These are phyloP conservation scores for Albula goreensis DNA, from an alignment of 2,113 vertebrate genomes.

Conservation along the genomic window DNA sequence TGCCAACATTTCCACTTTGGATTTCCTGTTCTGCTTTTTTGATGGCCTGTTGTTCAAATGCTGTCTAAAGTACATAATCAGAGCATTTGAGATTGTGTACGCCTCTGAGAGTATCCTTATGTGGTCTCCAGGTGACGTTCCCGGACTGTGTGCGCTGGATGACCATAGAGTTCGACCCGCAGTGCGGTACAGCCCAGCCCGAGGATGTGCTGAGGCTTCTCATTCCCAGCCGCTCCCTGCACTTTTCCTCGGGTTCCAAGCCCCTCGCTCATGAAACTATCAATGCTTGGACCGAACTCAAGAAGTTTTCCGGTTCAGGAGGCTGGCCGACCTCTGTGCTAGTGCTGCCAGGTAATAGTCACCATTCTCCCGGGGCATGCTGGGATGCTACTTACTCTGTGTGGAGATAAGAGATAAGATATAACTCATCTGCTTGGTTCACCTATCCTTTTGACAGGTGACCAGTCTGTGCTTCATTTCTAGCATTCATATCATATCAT, in stretches of 20 bases:
- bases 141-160: conserved; percentile 97
- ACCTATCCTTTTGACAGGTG: too few species aligned
- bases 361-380: too few species aligned
- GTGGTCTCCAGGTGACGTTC: conserved; percentile 82
- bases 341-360: conserved; percentile 84
- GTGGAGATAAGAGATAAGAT: too few species aligned
- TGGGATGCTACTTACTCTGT: too few species aligned
- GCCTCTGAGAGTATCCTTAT: neutral
- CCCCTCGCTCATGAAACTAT: conserved; percentile 87
- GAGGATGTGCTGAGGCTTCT: conserved; percentile 92
- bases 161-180: conserved; percentile 91
- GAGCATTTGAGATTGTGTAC: too few species aligned
- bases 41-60: too few species aligned
- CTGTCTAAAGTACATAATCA: too few species aligned
- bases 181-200: conserved; percentile 94
- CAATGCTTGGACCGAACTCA: conserved; percentile 96
- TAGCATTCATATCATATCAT: too few species aligned
- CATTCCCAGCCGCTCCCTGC: conserved; percentile 85
- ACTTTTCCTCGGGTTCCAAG: conserved; percentile 84
- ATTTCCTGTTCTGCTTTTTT: too few species aligned
- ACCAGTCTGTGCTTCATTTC: too few species aligned
- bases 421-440: too few species aligned
- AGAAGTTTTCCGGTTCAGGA: conserved; percentile 89
- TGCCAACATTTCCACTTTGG: too few species aligned
- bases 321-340: conserved; percentile 94